These are phyloP conservation scores for Tipula lateralis DNA, from an alignment of 2,888 invertebrate species.

Conservation along the genomic window DNA sequence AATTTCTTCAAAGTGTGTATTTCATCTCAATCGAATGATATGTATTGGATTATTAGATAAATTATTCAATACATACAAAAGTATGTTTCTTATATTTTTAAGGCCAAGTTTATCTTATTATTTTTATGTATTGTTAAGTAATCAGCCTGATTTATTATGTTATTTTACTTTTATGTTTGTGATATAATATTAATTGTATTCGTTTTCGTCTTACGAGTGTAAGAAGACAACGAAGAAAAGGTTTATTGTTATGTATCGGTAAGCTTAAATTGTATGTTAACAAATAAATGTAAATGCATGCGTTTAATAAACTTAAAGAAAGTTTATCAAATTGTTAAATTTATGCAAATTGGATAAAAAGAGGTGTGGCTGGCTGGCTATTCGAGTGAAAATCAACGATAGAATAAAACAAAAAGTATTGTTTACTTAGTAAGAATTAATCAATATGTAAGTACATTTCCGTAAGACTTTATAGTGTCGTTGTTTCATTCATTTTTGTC, in stretches of 20 bases:
- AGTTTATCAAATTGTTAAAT: background rate
- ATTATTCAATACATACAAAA: background rate
- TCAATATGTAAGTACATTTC: background rate
- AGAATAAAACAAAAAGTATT: background rate
- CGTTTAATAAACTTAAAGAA: too few relatives aligned
- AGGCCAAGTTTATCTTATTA: constrained; percentile 15
- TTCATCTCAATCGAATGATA: background rate
- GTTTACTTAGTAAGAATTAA: background rate
- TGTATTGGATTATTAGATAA: background rate
- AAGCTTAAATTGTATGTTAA: too few relatives aligned
- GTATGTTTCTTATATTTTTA: background rate
- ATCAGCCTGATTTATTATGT: background rate
- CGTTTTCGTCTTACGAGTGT: background rate
- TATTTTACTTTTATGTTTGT: background rate
- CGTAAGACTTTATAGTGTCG: background rate
- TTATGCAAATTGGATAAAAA: background rate
- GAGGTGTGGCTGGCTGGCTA: background rate
- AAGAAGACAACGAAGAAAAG: background rate
- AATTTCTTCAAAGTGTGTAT: background rate
- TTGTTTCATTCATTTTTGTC: background rate
- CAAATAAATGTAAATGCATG: too few relatives aligned
- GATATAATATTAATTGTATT: background rate
- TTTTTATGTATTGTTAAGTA: background rate
- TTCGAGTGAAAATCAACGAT: background rate
- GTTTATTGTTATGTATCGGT: background rate